phyloP scores from a whole-genome alignment of 2,888 invertebrate species.

The Prenolepis imparis region DNA sequence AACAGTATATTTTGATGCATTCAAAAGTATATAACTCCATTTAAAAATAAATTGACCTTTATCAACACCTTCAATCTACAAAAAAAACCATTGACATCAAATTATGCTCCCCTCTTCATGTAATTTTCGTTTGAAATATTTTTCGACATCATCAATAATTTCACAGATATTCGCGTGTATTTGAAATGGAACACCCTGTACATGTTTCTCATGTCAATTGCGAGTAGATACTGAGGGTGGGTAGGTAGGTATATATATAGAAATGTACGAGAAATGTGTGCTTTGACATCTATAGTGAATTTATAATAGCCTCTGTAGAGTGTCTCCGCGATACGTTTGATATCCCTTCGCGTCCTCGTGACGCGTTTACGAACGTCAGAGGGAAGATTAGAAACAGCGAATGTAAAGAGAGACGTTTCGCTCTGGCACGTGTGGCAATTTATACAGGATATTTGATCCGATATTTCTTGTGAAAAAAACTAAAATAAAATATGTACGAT shows the following conservation, averaged over 20 bases:
- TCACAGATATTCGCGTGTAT: not conserved
- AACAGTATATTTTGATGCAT: too few relatives aligned
- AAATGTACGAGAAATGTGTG: constrained; percentile 33
- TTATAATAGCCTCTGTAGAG: constrained; percentile 33
- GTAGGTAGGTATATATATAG: not conserved
- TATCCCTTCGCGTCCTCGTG: constrained; percentile 26
- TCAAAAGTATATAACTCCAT: too few relatives aligned
- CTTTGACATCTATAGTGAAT: constrained; percentile 21
- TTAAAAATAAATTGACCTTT: too few relatives aligned
- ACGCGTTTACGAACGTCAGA: constrained; percentile 33
- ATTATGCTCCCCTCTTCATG: not conserved
- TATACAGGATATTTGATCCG: not conserved
- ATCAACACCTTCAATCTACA: too few relatives aligned
- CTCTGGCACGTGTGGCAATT: not conserved
- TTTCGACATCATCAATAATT: not conserved
- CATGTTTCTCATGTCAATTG: constrained; percentile 18
- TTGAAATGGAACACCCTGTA: not conserved
- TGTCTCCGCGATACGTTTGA: constrained; percentile 16
- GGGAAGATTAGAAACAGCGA: not conserved
- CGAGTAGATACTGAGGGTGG: not conserved
- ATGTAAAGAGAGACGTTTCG: constrained; percentile 13
- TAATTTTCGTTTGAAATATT: not conserved
- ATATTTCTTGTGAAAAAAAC: not conserved
- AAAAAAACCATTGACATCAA: not conserved
- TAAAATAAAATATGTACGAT: not conserved